Evolutionary conservation across 2,113 vertebrate genomes (phyloP).

Genomic region (Tichodroma muraria): DNA sequence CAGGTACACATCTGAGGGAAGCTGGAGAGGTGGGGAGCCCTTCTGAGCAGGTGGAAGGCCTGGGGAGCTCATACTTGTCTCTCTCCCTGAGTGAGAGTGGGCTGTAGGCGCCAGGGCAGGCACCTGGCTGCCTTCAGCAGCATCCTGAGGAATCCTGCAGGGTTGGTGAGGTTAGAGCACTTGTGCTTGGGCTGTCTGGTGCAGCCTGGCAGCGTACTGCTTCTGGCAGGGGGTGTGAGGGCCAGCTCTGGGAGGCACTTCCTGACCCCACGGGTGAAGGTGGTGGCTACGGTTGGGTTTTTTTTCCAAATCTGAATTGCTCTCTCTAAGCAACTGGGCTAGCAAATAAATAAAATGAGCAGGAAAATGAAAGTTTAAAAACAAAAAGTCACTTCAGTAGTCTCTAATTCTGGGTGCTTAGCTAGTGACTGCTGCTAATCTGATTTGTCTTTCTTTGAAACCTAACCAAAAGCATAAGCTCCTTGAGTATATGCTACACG

Average conservation of each 20-base stretch:
- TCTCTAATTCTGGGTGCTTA: neutral
- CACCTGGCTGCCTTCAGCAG: neutral
- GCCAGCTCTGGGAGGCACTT: neutral
- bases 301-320: neutral
- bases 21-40: neutral
- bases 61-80: neutral
- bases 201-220: neutral
- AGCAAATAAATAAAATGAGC: neutral
- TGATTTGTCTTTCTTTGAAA: neutral
- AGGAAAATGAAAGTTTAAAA: neutral
- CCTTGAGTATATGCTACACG: neutral
- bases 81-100: neutral
- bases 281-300: accelerated
- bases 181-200: neutral
- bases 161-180: neutral
- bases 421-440: neutral
- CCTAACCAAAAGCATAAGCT: neutral
- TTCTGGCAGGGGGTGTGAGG: neutral
- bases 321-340: neutral
- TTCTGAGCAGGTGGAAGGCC: neutral
- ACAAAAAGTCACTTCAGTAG: neutral
- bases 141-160: neutral
- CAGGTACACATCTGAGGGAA: neutral
- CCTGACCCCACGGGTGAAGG: neutral
- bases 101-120: neutral